Evolutionary conservation across 2,797 vertebrate species (phyloP), one percentile per base, ranked within the genome.

Genomic region (Chrysocyon brachyurus): DNA sequence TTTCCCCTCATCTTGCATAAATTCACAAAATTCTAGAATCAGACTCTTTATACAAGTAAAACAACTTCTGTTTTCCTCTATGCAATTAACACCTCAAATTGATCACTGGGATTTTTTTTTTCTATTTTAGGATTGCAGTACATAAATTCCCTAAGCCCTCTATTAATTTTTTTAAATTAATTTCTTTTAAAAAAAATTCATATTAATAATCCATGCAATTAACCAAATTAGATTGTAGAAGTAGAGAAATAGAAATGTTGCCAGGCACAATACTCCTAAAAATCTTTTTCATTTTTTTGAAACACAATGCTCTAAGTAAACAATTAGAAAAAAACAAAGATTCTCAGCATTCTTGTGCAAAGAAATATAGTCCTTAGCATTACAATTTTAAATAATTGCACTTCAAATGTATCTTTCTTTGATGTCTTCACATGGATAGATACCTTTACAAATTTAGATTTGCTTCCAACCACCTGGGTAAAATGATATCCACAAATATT

Each of bases 391-490:
- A 0, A 0, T 96, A 95, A 94, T 94, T 97, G 12, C 11, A 94
- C 15, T 66, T 85, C 49, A 52, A 52, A 72, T 57, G 8, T 17
- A 68, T 73, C n/a, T 70, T 86, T 77, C 21, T 77, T 93, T 94
- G 46, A 26, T 66, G 7, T 89, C 22, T 93, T 83, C 36, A 12
- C 19, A 78, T 90, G 40, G 75, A 82, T 85, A 97, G 91, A 85
- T 8, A 49, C 52, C 36, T 97, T 95, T 97, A 63, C 52, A 96
- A 90, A 52, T 94, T 96, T 64, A 63, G 16, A 91, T 97, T 97
- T 98, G 6, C 70, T 96, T 97, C 63, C 73, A 89, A 94, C 40
- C 78, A 96, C 57, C 68, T 86, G 90, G 66, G 66, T 88, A 85
- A 92, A 97, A 97, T 93, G 97, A 94, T 96, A 21, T 22, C 84